Conservation (phyloP, 2,113 vertebrate genomes). For the Cebidichthys violaceus region DNA sequence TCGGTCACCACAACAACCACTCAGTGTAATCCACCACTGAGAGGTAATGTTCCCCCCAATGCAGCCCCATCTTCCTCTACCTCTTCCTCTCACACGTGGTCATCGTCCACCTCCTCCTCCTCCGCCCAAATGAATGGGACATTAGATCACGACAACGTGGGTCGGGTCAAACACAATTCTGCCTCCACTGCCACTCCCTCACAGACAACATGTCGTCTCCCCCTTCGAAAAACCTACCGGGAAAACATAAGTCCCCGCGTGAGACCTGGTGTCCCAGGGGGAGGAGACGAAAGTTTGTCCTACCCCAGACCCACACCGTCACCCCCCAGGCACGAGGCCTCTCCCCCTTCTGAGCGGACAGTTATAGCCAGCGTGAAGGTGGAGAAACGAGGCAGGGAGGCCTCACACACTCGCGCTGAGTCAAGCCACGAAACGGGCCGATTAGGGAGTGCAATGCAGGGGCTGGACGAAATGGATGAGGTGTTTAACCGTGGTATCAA, state of each 20-base stretch:
- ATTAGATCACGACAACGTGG: conserved; percentile 81
- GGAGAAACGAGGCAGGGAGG: conserved; percentile 80
- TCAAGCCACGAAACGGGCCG: conserved; percentile 56
- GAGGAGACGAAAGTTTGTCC: conserved; percentile 72
- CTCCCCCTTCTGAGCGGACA: conserved; percentile 77
- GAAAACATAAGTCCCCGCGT: conserved; percentile 88
- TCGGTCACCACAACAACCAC: conserved; percentile 66
- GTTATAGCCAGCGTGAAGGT: conserved; percentile 86
- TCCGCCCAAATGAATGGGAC: conserved; percentile 89
- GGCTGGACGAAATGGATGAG: conserved; percentile 87
- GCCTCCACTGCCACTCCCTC: conserved; percentile 76
- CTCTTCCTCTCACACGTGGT: conserved; percentile 61
- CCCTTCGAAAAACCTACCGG: conserved; percentile 91
- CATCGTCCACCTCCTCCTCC: conserved; percentile 61
- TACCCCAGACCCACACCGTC: conserved; percentile 68
- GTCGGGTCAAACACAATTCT: conserved; percentile 76
- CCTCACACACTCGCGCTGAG: conserved; percentile 56
- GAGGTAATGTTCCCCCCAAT: conserved; percentile 43
- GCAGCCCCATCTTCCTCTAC: conserved; percentile 60
- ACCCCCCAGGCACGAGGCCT: conserved; percentile 61
- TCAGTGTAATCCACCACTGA: conserved; percentile 56
- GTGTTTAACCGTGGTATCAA: conserved; percentile 89
- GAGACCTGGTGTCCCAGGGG: conserved; percentile 81
- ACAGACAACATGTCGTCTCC: conserved; percentile 86
- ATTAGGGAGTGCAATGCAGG: conserved; percentile 77